Evolutionary conservation across 2,797 vertebrate genomes (phyloP), one percentile per base, ranked within the genome.

Genomic region (Calcarius lapponicus): DNA sequence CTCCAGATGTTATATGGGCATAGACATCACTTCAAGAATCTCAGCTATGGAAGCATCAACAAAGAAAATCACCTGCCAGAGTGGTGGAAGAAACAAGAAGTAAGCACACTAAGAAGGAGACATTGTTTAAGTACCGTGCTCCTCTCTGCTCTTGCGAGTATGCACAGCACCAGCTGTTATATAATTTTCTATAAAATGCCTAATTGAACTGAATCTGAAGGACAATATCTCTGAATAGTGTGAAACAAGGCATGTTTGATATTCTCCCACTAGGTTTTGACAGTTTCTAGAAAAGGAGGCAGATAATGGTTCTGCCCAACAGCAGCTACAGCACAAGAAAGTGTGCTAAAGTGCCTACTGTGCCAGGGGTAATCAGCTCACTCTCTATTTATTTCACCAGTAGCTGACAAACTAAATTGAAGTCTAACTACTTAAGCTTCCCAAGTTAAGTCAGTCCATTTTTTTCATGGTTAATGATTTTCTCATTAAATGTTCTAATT

Each of bases 401-500:
- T 85, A 96, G 96, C 91, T 96, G 90, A 96, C 95, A 96, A 97
- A 97, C 86, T 96, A 94, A 96, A 97, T 92, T 94, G 93, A 97
- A 97, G 94, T 51, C 92, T 97, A 78, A 90, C 93, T 90, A 93
- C 93, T 96, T 94, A 94, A 97, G 91, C 91, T 96, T 73, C 40
- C 74, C 94, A 96, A 97, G 96, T 97, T 96, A 93, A 96, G 88
- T 93, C 93, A 95, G 94, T 89, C 93, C 73, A 96, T 97, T 96
- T 97, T 92, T 97, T 95, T 80, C 97, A 97, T 94, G 96, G 96
- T 95, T 97, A 98, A 98, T 22, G 67, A 97, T 97, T 97, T 98
- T 97, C 97, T 98, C 97, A 98, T 98, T 98, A 98, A 97, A 97
- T 90, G 96, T 89, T 97, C 96, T 98, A 97, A 97, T 97, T 98